Conservation (phyloP, 2,113 vertebrate species). For the Mustelus asterias region DNA sequence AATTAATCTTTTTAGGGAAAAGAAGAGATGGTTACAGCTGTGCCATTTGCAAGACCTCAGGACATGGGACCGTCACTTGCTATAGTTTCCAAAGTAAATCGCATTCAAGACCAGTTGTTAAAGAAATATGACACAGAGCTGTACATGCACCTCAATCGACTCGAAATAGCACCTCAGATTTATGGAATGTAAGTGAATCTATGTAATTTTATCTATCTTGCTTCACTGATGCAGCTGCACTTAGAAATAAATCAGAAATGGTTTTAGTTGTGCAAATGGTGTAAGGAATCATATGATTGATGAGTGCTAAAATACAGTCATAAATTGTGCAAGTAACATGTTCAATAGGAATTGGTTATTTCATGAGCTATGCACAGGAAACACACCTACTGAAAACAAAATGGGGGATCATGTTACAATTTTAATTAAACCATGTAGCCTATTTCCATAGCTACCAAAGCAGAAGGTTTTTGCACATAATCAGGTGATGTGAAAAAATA, state of each 20-base stretch:
- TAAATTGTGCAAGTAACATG: not conserved
- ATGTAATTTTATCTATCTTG: not conserved
- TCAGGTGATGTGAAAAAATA: not conserved
- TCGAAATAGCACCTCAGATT: constrained; percentile 97
- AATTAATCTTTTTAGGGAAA: constrained; percentile 68
- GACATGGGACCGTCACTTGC: constrained; percentile 90
- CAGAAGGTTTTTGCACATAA: not conserved
- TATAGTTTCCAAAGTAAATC: constrained; percentile 96
- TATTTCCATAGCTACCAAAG: not conserved
- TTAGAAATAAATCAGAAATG: not conserved
- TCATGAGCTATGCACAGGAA: not conserved
- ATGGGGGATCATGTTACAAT: not conserved
- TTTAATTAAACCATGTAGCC: not conserved
- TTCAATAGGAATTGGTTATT: not conserved
- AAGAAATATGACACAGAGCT: constrained; percentile 94
- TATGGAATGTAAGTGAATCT: constrained; percentile 86
- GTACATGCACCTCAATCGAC: constrained; percentile 91
- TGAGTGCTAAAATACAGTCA: not conserved
- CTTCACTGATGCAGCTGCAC: not conserved
- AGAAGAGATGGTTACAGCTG: constrained; percentile 82
- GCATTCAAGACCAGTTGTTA: constrained; percentile 92
- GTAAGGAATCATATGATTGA: constrained; percentile 38
- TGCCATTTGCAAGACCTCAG: constrained; percentile 92
- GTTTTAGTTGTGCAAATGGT: constrained; percentile 35
- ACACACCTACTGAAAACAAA: not conserved